Conservation (phyloP, 2,888 invertebrate species). For the Drosophila anomalata region DNA sequence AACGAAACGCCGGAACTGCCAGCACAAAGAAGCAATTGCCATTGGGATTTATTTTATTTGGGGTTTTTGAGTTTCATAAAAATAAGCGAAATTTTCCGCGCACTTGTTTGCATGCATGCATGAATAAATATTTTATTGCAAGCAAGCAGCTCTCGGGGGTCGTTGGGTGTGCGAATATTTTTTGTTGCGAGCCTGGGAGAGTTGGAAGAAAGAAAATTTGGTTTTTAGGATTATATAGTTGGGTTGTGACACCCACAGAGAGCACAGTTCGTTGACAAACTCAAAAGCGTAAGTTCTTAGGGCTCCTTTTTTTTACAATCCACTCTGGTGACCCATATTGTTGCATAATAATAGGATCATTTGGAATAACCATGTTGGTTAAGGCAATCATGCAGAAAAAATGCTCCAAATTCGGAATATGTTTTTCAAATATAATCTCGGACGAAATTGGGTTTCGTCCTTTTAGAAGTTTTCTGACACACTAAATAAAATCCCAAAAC, state of each 20-base stretch:
- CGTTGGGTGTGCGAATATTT: slow-evolving; percentile 11
- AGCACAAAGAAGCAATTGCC: slow-evolving; percentile 28
- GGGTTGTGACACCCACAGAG: background rate
- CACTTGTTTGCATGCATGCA: slow-evolving; percentile 53
- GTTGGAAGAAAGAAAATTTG: slow-evolving; percentile 68
- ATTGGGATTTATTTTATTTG: slow-evolving; percentile 47
- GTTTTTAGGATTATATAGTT: slow-evolving; percentile 44
- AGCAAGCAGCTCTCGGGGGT: slow-evolving; percentile 25
- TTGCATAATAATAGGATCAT: slow-evolving; percentile 1
- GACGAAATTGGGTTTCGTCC: background rate
- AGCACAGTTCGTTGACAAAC: slow-evolving; percentile 31
- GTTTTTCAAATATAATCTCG: slow-evolving; percentile 10
- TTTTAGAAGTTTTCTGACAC: background rate
- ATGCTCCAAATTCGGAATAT: slow-evolving; percentile 11
- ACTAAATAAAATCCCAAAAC: slow-evolving; percentile 6
- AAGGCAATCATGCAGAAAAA: background rate
- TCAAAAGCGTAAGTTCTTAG: background rate
- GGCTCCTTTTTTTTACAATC: slow-evolving; percentile 2
- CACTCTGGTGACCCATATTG: slow-evolving; percentile 4
- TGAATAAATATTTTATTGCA: slow-evolving; percentile 61
- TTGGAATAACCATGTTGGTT: background rate
- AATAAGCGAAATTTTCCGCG: slow-evolving; percentile 47
- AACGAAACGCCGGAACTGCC: slow-evolving; percentile 12
- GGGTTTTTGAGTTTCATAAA: slow-evolving; percentile 49
- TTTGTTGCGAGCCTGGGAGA: slow-evolving; percentile 35